Evolutionary conservation across 2,113 vertebrate genomes (phyloP).

Genomic region (Glaucomys volans): DNA sequence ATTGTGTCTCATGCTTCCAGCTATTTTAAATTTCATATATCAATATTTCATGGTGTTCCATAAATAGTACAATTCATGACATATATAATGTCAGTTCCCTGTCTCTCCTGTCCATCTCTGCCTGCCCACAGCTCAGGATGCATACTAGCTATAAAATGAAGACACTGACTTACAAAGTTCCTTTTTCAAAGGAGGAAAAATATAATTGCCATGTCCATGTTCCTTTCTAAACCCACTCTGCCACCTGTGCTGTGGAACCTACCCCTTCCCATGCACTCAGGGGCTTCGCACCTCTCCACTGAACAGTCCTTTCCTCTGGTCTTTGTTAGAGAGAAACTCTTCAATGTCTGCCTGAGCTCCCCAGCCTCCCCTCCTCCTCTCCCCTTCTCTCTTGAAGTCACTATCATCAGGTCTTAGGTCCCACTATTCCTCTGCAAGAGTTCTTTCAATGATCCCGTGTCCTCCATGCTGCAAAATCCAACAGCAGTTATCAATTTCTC

Average conservation of each 20-base stretch:
- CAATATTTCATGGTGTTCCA: slow-evolving; percentile 59
- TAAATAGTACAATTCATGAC: slow-evolving; percentile 9
- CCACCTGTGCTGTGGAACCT: not conserved
- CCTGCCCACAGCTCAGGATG: not conserved
- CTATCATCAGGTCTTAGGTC: not conserved
- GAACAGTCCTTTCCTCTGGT: not conserved
- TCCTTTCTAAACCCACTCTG: not conserved
- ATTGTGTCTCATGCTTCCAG: not conserved
- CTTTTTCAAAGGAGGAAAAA: not conserved
- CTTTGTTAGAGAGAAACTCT: not conserved
- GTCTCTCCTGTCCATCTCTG: slow-evolving; percentile 39
- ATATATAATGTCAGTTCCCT: not conserved
- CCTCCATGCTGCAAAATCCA: not conserved
- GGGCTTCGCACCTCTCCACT: not conserved
- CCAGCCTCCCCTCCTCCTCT: not conserved
- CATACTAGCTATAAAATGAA: not conserved
- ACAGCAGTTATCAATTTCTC: not conserved
- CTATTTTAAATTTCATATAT: slow-evolving; percentile 54
- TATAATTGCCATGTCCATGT: not conserved
- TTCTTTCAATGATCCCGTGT: not conserved
- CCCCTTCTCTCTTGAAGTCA: not conserved
- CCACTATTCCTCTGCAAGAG: not conserved
- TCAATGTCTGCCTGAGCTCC: not conserved
- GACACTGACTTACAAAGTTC: not conserved
- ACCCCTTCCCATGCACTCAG: not conserved